A percentile compares a stretch with the other conserved stretches of the same genome.
Conservation (phyloP, 2,113 vertebrate species). For the Fulmarus glacialis region DNA sequence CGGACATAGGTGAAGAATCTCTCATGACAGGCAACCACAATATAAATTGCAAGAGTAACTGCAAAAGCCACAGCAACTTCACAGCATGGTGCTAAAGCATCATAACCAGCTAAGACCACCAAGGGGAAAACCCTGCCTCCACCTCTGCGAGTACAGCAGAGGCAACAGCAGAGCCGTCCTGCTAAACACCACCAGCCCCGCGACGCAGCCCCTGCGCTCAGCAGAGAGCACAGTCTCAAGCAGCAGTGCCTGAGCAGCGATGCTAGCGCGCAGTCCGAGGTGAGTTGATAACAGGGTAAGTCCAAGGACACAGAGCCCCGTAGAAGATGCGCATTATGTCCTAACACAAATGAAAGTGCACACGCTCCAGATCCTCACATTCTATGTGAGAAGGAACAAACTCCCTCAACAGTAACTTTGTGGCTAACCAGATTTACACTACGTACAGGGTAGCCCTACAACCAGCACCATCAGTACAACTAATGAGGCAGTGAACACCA, state of each 20-base stretch:
- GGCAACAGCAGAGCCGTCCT: not conserved
- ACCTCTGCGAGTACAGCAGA: not conserved
- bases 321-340: not conserved
- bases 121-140: not conserved
- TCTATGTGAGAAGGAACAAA: not conserved
- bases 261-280: not conserved
- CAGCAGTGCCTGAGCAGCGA: not conserved
- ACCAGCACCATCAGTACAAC: not conserved
- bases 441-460: not conserved
- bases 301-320: not conserved
- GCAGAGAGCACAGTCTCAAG: not conserved
- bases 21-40: not conserved
- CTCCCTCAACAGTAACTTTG: not conserved
- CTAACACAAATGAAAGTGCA: not conserved
- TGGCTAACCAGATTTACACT: not conserved
- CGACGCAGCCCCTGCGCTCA: accelerated
- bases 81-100: not conserved
- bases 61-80: not conserved
- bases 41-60: not conserved
- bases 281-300: accelerated
- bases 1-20: not conserved
- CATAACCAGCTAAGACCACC: not conserved
- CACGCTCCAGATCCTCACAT: not conserved
- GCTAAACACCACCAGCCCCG: accelerated
- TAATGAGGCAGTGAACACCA: accelerated